Percentiles rank a stretch among this genome's conserved stretches.
Evolutionary conservation across 1,140 invertebrate species (phyloP).

Genomic region (Galendromus occidentalis): DNA sequence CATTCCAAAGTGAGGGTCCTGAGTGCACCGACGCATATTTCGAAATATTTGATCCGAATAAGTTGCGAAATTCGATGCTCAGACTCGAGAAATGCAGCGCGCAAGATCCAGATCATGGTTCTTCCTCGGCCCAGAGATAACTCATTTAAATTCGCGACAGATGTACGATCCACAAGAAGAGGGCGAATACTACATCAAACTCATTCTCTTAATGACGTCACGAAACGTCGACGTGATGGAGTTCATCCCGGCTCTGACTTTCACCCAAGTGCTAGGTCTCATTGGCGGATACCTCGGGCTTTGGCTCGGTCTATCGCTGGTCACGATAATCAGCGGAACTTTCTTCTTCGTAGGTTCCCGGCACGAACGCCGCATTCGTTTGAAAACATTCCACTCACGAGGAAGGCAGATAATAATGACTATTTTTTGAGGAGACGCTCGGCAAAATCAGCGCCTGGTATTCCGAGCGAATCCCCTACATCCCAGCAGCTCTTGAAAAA

Average conservation of each 20-base stretch:
- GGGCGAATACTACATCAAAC: constrained; percentile 2
- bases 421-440: too few relatives aligned
- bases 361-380: background rate
- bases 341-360: background rate
- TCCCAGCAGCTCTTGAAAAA: too few relatives aligned
- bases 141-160: background rate
- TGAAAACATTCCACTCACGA: too few relatives aligned
- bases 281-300: background rate
- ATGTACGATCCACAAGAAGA: background rate
- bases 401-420: too few relatives aligned
- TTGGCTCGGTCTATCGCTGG: background rate
- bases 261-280: background rate
- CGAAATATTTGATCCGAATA: too few relatives aligned
- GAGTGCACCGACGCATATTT: too few relatives aligned
- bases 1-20: background rate
- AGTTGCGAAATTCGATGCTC: too few relatives aligned
- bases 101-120: too few relatives aligned
- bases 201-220: background rate
- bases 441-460: too few relatives aligned
- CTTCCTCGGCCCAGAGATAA: too few relatives aligned
- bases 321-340: background rate
- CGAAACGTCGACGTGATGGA: constrained; percentile 9
- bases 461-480: too few relatives aligned
- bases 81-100: too few relatives aligned
- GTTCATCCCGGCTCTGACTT: constrained; percentile 3